Evolutionary conservation across 2,797 vertebrate genomes (phyloP).

Genomic region (Cirrhinus mrigala): DNA sequence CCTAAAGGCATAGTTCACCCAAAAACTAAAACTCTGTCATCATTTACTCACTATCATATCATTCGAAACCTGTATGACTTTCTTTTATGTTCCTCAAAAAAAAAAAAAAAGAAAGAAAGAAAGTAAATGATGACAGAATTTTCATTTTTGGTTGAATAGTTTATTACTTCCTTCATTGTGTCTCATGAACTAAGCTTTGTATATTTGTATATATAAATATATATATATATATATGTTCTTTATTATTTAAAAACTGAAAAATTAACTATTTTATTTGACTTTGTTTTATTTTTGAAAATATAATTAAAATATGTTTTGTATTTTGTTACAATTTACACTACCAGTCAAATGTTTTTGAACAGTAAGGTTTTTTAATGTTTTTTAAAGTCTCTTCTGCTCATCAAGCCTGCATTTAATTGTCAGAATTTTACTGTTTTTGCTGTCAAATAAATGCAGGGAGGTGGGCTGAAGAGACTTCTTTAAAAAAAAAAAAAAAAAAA

Average conservation of each 20-base stretch:
- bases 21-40: neutral
- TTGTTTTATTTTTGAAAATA: neutral
- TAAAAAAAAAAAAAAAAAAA: too few relatives aligned
- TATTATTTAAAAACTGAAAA: neutral
- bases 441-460: too few relatives aligned
- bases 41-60: neutral
- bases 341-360: too few relatives aligned
- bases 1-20: neutral
- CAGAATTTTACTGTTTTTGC: too few relatives aligned
- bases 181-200: neutral
- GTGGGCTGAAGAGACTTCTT: too few relatives aligned
- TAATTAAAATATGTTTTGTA: neutral
- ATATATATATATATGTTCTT: neutral
- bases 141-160: neutral
- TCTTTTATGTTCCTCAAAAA: neutral
- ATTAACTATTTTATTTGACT: neutral
- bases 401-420: too few relatives aligned
- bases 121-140: neutral
- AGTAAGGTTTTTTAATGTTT: too few relatives aligned
- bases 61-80: neutral
- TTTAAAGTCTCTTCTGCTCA: too few relatives aligned
- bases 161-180: neutral
- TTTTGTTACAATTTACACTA: neutral
- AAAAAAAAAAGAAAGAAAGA: neutral
- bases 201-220: too few relatives aligned